Evolutionary conservation across 1,140 invertebrate genomes (phyloP).

Genomic region (Drosophila equinoxialis): DNA sequence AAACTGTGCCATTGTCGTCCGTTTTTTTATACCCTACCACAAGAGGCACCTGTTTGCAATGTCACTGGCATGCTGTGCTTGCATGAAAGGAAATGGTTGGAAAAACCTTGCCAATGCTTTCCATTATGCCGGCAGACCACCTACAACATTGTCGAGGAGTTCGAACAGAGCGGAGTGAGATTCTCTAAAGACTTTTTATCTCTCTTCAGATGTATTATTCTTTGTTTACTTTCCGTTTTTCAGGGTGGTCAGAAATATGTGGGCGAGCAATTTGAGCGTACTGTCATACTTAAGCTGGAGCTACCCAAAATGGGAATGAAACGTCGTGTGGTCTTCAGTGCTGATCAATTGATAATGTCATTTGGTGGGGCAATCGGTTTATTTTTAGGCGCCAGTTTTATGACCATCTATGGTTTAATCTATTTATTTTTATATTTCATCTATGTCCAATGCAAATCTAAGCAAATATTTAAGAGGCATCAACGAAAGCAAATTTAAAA

Average conservation of each 20-base stretch:
- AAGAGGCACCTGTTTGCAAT: constrained; percentile 44
- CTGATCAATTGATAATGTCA: constrained; percentile 76
- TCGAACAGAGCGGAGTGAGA: constrained; percentile 49
- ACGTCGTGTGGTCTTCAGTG: constrained; percentile 74
- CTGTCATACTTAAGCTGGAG: constrained; percentile 57
- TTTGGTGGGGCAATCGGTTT: constrained; percentile 76
- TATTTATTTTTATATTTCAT: constrained; percentile 53
- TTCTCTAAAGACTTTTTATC: not conserved
- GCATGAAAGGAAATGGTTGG: constrained; percentile 55
- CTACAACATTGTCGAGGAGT: constrained; percentile 49
- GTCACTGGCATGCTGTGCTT: constrained; percentile 67
- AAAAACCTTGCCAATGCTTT: constrained; percentile 52
- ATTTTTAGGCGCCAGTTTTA: constrained; percentile 79
- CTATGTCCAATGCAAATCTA: constrained; percentile 46
- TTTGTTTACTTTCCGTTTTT: not conserved
- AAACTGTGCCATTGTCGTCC: constrained; percentile 69
- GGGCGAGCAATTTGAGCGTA: constrained; percentile 63
- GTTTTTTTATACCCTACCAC: constrained; percentile 63
- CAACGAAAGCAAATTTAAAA: not conserved
- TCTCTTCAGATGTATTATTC: not conserved
- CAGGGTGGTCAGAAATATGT: constrained; percentile 42
- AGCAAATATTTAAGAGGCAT: not conserved
- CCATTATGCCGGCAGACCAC: constrained; percentile 59
- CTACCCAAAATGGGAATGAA: constrained; percentile 74
- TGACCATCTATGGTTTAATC: constrained; percentile 65